Evolutionary conservation across 2,113 vertebrate species (phyloP).

Genomic region (Trogon melanurus): DNA sequence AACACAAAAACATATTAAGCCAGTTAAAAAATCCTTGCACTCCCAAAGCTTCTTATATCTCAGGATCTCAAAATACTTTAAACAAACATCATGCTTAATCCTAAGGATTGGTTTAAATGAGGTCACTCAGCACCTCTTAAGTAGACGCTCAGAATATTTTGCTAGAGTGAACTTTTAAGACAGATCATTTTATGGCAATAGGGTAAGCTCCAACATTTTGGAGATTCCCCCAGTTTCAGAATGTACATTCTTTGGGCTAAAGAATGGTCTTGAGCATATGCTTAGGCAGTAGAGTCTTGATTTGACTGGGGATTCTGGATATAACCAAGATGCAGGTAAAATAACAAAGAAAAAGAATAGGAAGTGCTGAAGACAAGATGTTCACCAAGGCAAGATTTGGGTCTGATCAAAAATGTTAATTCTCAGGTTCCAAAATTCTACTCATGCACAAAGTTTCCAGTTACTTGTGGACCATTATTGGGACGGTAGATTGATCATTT

Average conservation of each 20-base stretch:
- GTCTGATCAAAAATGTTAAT: neutral
- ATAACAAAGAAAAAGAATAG: neutral
- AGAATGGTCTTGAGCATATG: neutral
- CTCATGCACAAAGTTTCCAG: neutral
- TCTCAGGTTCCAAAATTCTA: neutral
- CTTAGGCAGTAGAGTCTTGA: neutral
- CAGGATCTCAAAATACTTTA: constrained; percentile 50
- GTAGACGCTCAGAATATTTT: constrained; percentile 34
- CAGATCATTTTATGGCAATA: constrained; percentile 5
- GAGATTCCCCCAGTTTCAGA: constrained; percentile 11
- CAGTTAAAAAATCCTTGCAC: constrained; percentile 48
- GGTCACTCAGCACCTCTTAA: constrained; percentile 54
- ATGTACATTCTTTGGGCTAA: neutral
- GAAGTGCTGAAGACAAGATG: neutral
- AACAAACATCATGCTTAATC: constrained; percentile 56
- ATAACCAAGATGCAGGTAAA: neutral
- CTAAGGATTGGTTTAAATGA: constrained; percentile 49
- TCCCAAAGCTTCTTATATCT: constrained; percentile 51
- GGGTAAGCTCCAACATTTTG: constrained; percentile 8
- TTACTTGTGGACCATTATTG: neutral
- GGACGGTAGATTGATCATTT: neutral
- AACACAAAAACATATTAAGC: constrained; percentile 57
- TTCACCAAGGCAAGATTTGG: neutral
- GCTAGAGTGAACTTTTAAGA: neutral
- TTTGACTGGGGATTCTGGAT: neutral